phyloP scores from a whole-genome alignment of 1,140 invertebrate genomes.

The Drosophila takahashii region DNA sequence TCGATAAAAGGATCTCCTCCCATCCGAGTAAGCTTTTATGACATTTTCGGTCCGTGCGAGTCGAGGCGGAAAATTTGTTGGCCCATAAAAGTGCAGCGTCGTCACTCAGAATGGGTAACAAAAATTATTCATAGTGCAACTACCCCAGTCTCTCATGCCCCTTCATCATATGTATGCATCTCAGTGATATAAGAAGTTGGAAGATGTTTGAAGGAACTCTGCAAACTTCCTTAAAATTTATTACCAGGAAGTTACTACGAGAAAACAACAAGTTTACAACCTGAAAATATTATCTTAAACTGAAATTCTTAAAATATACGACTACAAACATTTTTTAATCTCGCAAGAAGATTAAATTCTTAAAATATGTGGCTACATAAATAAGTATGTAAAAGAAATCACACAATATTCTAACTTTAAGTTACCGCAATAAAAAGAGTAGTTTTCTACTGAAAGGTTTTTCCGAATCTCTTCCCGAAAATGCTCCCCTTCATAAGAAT shows the following conservation, averaged over 20 bases:
- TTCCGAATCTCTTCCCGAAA: too few species aligned
- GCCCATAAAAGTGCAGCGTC: conserved; percentile 24
- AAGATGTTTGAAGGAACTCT: background rate
- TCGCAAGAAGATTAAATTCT: too few species aligned
- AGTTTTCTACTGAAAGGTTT: too few species aligned
- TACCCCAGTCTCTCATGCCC: background rate
- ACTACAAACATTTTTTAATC: background rate
- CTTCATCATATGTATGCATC: too few species aligned
- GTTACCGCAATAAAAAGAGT: too few species aligned
- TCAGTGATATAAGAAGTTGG: background rate
- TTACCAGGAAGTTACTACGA: background rate
- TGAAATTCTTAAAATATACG: background rate
- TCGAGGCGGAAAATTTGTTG: conserved; percentile 36
- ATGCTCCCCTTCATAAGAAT: too few species aligned
- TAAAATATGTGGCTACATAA: too few species aligned
- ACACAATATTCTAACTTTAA: too few species aligned
- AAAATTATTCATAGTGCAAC: conserved; percentile 37
- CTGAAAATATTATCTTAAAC: background rate
- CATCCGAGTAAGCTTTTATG: conserved; percentile 31
- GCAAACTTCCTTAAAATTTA: background rate
- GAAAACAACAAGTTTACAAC: background rate
- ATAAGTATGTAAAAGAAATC: too few species aligned
- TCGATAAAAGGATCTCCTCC: conserved; percentile 42
- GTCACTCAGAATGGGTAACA: conserved; percentile 9
- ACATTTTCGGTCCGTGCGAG: conserved; percentile 24